Percentiles rank a stretch among this genome's conserved stretches.
These are phyloP conservation scores for Catharus minimus DNA, from an alignment of 2,113 vertebrate genomes.

Conservation along the genomic window DNA sequence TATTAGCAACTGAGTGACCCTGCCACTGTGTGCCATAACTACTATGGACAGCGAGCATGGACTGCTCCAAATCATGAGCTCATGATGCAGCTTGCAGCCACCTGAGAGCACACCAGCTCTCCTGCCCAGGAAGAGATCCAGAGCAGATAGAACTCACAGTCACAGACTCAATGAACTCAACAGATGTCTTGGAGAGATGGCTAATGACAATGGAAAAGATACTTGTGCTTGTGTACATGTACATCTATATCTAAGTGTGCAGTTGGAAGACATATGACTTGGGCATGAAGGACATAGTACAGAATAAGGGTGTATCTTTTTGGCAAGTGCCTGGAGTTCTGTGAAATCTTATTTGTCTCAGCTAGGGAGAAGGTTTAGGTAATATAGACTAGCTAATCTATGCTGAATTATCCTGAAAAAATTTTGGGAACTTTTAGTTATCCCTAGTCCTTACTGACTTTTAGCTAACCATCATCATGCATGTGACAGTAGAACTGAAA, in stretches of 20 bases:
- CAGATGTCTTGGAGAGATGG: neutral
- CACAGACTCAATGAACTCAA: too few species aligned
- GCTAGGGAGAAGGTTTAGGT: neutral
- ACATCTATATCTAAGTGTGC: neutral
- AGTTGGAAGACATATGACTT: neutral
- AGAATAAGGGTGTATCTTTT: neutral
- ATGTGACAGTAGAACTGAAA: neutral
- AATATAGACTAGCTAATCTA: neutral
- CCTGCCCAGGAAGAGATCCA: neutral
- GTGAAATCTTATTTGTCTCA: neutral
- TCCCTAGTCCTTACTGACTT: neutral
- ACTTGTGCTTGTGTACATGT: neutral
- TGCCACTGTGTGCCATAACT: neutral
- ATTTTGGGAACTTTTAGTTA: neutral
- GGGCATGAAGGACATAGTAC: neutral
- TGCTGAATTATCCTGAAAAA: neutral
- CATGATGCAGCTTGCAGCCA: neutral
- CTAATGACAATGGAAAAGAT: neutral
- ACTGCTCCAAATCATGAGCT: neutral
- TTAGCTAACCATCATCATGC: neutral
- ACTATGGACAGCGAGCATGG: neutral
- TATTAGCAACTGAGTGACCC: neutral
- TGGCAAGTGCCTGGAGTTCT: neutral
- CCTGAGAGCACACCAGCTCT: neutral
- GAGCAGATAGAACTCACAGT: neutral